Base-by-base conservation (phyloP, 2,113 vertebrate genomes). In the Microcebus murinus region DNA sequence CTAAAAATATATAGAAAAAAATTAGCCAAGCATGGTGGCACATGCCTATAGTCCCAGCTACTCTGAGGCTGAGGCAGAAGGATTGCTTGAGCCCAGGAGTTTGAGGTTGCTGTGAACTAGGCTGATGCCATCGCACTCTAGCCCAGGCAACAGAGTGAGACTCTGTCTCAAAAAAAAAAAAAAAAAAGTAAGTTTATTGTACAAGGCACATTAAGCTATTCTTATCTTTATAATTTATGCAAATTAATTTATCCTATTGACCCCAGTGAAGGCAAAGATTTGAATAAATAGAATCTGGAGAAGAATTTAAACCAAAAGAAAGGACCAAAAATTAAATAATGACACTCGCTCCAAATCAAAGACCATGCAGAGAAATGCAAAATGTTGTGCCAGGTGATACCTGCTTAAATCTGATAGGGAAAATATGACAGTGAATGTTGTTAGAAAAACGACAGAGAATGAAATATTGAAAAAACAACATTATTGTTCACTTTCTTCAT, bases 261-360 rank as follows among this genome's bases (percentile, higher is more conserved):
- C 25, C 27, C 7, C 36, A 74, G 48, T 45, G 34, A 96, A 91
- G 45, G 29, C 9, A 83, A 25, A 76, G 20, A 57, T 84, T 93
- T 87, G 84, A 96, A 83, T 83, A 68, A 80, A 52, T 20, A 84
- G n/a, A 92, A 67, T 73, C 81, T 80, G 50, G 81, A 70, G n/a
- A 74, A 87, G 31, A 93, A 84, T 27, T 52, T 63, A 45, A 86
- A 76, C 50, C 29, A 57, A 31, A 39, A 96, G 48, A 91, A 92
- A 81, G 45, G 14, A 65, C n/a, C 55, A 83, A 73, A 90, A 82
- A 77, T 11, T 90, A 65, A 87, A 84, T 21, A 71, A 90, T 13
- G 12, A 65, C 11, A 59, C 18, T 21, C 39, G 25, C 17, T 59
- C 39, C 36, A 50, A 50, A 80, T 55, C 23, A 91, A 45, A 81